These are phyloP conservation scores for Platysternon megacephalum DNA, from an alignment of 2,113 vertebrate genomes.

Conservation along the genomic window DNA sequence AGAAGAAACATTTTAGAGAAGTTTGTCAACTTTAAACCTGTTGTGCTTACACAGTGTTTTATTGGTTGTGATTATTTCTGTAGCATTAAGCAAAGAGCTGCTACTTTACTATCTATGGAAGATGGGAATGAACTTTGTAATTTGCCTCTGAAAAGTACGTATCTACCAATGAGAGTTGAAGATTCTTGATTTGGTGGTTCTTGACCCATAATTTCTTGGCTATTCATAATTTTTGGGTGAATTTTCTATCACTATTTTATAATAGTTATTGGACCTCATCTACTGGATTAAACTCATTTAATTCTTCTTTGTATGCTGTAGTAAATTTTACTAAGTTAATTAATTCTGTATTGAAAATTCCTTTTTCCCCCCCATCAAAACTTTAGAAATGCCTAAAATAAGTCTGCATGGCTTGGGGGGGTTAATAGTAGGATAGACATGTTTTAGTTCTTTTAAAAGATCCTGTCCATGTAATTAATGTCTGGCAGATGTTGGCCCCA, in stretches of 20 bases:
- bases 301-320: not conserved
- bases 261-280: not conserved
- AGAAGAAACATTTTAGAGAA: not conserved
- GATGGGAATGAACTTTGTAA: not conserved
- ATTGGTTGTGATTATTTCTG: not conserved
- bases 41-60: not conserved
- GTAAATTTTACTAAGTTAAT: not conserved
- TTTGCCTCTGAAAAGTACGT: not conserved
- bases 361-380: not conserved
- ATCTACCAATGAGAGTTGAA: not conserved
- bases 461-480: not conserved
- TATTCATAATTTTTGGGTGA: not conserved
- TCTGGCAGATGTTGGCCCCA: not conserved
- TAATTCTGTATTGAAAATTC: not conserved
- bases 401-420: not conserved
- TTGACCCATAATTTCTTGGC: not conserved
- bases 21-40: not conserved
- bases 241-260: not conserved
- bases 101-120: too few species aligned
- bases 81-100: not conserved
- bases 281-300: not conserved
- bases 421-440: not conserved
- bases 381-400: not conserved
- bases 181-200: not conserved
- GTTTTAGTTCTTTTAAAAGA: not conserved